Conservation (phyloP, 2,113 vertebrate genomes). For the Zingel zingel region DNA sequence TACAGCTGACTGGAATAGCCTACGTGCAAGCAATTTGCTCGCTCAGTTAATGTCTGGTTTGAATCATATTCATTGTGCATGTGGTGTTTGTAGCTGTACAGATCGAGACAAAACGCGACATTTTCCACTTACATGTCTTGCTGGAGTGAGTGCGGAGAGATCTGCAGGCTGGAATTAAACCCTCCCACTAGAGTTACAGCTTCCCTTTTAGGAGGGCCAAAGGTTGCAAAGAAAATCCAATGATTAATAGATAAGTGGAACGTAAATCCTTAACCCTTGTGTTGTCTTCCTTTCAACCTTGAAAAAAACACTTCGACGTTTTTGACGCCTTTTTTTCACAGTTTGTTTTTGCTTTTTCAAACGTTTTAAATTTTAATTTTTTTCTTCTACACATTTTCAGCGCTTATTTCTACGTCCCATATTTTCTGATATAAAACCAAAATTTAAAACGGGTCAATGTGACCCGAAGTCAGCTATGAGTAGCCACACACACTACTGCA, state of each 20-base stretch:
- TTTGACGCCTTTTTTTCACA: too few relatives aligned
- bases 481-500: too few relatives aligned
- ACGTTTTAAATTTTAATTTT: too few relatives aligned
- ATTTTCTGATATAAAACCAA: too few relatives aligned
- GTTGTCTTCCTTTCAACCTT: too few relatives aligned
- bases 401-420: too few relatives aligned
- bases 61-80: neutral
- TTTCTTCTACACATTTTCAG: too few relatives aligned
- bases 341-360: too few relatives aligned
- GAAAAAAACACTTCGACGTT: too few relatives aligned
- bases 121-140: slow-evolving; percentile 51
- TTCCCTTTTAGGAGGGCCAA: neutral
- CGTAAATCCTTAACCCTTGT: too few relatives aligned
- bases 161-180: slow-evolving; percentile 20
- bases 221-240: neutral
- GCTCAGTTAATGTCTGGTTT: neutral
- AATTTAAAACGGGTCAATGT: too few relatives aligned
- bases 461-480: too few relatives aligned
- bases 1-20: neutral
- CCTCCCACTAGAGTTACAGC: slow-evolving; percentile 35
- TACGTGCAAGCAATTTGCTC: neutral
- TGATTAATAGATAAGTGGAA: neutral
- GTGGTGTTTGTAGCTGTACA: neutral
- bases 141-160: neutral
- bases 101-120: neutral